Base-by-base conservation (phyloP, 1,140 invertebrate species). In the Sycophaga agraensis region DNA sequence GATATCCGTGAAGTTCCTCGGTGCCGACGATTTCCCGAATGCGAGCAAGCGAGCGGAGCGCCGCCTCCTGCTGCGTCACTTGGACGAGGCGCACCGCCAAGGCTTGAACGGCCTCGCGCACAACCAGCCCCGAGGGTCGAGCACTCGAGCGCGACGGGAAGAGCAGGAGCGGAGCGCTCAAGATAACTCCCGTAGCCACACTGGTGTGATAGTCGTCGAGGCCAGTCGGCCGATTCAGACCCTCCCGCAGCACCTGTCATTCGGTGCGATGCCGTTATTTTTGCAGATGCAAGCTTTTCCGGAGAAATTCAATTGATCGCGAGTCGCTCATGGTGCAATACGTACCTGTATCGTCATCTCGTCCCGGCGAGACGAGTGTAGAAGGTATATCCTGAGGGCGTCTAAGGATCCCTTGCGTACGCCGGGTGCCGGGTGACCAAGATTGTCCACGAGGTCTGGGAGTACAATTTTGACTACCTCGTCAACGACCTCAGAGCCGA, bases 391-490 rank as follows among this genome's bases (percentile, higher is more conserved):
- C 50, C 87, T 82, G 1, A 91, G 70, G 2, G 87, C 85, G 67
- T 91, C 89, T 2, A 90, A 71, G 4, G 88, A 87, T 7, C 87
- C 88, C 73, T 91, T 91, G 12, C 89, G 81, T 2, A 92, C 88
- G 0, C 89, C 89, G 0, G 90, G 89, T 0, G 88, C 89, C 16
- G 84, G 78, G 70, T 91, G 89, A 2, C 89, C 89, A 16, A 92
- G 77, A 77, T 91, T 92, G 62, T 84, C 83, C 12, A 91, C 83
- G 17, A 91, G 79, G 70, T 88, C 86, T 4, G 83, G 82, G 40
- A 90, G 81, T 8, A 91, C 80, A 16, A 78, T 74, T 55, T 79
- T 73, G 74, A 86, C 83, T 37, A 84, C 73, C 53, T 83, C 81
- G 54, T 90, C 88, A 6, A 91, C 80, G 1, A 12, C 3, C 1